Base-by-base conservation (phyloP, 2,113 vertebrate genomes). In the Gambusia holbrooki region DNA sequence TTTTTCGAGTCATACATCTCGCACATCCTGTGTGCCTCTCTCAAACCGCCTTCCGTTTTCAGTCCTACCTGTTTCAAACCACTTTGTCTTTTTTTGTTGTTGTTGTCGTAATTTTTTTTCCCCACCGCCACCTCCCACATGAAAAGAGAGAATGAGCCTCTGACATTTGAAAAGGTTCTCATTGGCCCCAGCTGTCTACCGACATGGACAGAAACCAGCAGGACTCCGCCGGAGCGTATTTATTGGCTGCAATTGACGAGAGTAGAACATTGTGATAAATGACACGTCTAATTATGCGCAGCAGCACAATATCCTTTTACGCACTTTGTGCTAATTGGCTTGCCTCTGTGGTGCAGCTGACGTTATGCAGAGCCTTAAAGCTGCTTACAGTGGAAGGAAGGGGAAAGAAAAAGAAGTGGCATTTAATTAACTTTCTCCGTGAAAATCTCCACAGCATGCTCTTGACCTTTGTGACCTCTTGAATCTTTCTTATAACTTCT, bases 171-270 rank as follows among this genome's bases (percentile, higher is more conserved):
- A 73, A 58, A 66, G 51, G 32, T 67, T 85, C 84, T 79, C 73
- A 71, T 83, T 68, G 69, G 60, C 69, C 70, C 58, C 58, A 67
- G 71, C 68, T 79, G 66, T 77, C 75, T 75, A 67, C 60, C 72
- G 32, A 78, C 69, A 81, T 74, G 71, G 88, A 71, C 63, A 81
- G 83, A 76, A 75, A 87, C 51, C 62, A 74, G 81, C 65, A 40
- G 0, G 8, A 64, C 65, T 83, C 65, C 58, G 48, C 70, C 17
- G 42, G 45, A 74, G 72, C 84, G 78, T 61, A 73, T 84, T 86
- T 88, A 81, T 74, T 84, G 82, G 51, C 80, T 83, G 76, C 88
- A 84, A 89, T 80, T 86, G 74, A 88, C 76, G 60, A 54, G 65
- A 70, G 48, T 66, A 83, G 69, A 73, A 79, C 79, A 77, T 68